A percentile compares a stretch with the other conserved stretches of the same genome.
Evolutionary conservation across 2,888 invertebrate genomes (phyloP).

Genomic region (Panopea generosa): DNA sequence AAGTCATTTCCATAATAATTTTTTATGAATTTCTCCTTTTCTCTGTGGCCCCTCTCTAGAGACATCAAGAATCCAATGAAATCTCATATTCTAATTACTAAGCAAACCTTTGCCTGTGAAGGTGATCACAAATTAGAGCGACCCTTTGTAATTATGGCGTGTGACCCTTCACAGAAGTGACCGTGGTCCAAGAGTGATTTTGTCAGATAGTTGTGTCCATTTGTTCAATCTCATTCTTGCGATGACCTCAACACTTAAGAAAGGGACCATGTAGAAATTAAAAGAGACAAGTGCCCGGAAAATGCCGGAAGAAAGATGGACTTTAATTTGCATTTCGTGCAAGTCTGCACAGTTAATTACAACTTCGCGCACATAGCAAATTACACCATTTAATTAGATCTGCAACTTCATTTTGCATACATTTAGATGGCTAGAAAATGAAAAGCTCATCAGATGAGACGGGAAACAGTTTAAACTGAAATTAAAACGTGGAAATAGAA

Average conservation of each 20-base stretch:
- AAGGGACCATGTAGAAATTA: too few species aligned
- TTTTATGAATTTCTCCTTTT: constrained; percentile 9
- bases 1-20: too few species aligned
- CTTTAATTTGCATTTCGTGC: too few species aligned
- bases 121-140: constrained; percentile 42
- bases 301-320: too few species aligned
- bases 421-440: neutral
- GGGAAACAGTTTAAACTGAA: too few species aligned
- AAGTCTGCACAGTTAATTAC: neutral
- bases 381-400: constrained; percentile 32
- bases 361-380: constrained; percentile 17
- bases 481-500: too few species aligned
- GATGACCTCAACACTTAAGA: too few species aligned
- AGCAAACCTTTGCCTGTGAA: constrained; percentile 47
- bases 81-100: constrained; percentile 44
- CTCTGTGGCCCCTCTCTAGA: constrained; percentile 35
- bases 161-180: constrained; percentile 17
- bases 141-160: constrained; percentile 14
- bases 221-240: too few species aligned
- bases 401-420: constrained; percentile 32
- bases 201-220: too few species aligned
- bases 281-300: too few species aligned
- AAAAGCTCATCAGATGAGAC: too few species aligned
- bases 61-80: constrained; percentile 46
- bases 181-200: neutral